These are phyloP conservation scores for Pelagia noctiluca DNA, from an alignment of 30 jellyfish, hydroid and myxozoan genomes.

Conservation along the genomic window DNA sequence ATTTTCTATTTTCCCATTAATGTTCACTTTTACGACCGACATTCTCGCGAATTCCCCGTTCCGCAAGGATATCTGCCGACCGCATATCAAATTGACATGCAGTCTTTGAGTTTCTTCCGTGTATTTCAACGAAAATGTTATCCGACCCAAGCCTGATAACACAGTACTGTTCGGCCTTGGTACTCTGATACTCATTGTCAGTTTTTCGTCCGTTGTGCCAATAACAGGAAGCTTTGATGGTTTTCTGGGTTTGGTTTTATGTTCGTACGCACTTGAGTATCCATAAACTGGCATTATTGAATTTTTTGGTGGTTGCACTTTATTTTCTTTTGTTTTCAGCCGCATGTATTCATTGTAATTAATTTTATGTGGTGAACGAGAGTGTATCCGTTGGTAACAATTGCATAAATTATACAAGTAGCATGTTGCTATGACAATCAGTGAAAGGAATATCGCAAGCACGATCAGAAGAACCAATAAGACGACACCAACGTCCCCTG, in stretches of 20 bases:
- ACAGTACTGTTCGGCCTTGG: constrained; percentile 86
- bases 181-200: constrained; percentile 22
- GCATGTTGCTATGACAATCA: constrained; percentile 53
- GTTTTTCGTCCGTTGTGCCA: constrained; percentile 27
- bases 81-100: constrained; percentile 77
- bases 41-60: constrained; percentile 74
- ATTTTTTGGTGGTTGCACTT: neutral
- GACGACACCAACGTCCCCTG: constrained; percentile 62
- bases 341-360: constrained; percentile 21
- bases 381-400: constrained; percentile 47
- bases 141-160: constrained; percentile 74
- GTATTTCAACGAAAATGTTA: constrained; percentile 70
- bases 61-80: constrained; percentile 79
- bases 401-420: constrained; percentile 48
- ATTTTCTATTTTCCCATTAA: constrained; percentile 62
- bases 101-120: constrained; percentile 55
- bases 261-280: constrained; percentile 2
- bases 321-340: neutral
- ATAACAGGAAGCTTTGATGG: constrained; percentile 50
- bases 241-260: neutral
- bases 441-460: constrained; percentile 38
- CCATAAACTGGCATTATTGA: no score
- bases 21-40: constrained; percentile 75
- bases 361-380: constrained; percentile 27
- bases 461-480: constrained; percentile 59